Evolutionary conservation across 1,140 invertebrate species (phyloP).

Genomic region (Brachionus rotundiformis): DNA sequence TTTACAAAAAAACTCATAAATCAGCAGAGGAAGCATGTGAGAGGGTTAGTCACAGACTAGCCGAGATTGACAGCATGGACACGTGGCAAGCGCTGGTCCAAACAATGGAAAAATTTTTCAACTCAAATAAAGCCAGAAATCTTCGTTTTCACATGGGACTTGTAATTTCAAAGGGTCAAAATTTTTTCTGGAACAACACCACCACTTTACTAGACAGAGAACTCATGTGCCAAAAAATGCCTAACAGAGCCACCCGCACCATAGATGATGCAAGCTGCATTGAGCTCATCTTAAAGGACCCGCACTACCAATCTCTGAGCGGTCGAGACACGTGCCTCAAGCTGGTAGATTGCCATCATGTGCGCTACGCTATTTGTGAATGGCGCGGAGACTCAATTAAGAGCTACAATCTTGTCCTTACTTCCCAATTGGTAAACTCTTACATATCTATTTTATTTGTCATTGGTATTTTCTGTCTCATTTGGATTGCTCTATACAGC

Average conservation of each 20-base stretch:
- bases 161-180: not conserved
- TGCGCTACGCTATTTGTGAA: slow-evolving; percentile 18
- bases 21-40: slow-evolving; percentile 21
- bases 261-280: not conserved
- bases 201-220: not conserved
- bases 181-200: not conserved
- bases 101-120: not conserved
- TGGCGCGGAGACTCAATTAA: slow-evolving; percentile 15
- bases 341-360: not conserved
- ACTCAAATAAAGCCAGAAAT: not conserved
- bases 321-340: not conserved
- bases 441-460: slow-evolving; percentile 16
- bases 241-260: not conserved
- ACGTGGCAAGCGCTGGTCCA: not conserved
- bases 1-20: slow-evolving; percentile 8
- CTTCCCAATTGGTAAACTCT: not conserved
- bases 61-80: not conserved
- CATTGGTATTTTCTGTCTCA: not conserved
- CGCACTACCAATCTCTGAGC: not conserved
- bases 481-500: slow-evolving; percentile 28
- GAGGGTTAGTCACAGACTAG: slow-evolving; percentile 23
- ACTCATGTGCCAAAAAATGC: not conserved
- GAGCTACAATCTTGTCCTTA: slow-evolving; percentile 27
- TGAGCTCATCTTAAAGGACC: not conserved
- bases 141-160: slow-evolving; percentile 8